Evolutionary conservation across 2,113 vertebrate species (phyloP).

Genomic region (Todiramphus chloris): DNA sequence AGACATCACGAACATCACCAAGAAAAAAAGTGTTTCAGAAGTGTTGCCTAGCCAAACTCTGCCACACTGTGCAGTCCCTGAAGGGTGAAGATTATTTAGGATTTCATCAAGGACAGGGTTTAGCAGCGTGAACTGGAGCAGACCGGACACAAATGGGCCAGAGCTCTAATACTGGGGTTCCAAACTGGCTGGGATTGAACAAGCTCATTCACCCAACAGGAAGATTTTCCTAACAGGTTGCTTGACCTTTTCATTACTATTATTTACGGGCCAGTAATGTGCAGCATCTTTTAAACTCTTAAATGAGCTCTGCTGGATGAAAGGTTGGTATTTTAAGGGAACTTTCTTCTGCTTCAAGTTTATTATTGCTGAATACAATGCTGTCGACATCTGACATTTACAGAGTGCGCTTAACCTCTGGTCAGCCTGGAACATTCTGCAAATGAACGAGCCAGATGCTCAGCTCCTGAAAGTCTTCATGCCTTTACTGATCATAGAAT

Average conservation of each 20-base stretch:
- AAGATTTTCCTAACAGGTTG: slow-evolving; percentile 22
- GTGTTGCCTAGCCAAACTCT: background rate
- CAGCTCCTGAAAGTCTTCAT: background rate
- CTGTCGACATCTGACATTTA: slow-evolving; percentile 41
- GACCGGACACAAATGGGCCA: background rate
- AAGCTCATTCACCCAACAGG: background rate
- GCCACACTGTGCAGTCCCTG: rapidly evolving
- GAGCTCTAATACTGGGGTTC: background rate
- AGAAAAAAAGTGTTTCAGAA: background rate
- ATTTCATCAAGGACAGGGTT: background rate
- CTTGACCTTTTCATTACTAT: slow-evolving; percentile 48
- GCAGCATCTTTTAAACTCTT: slow-evolving; percentile 15
- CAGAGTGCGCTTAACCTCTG: background rate
- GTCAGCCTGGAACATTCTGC: background rate
- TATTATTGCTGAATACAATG: background rate
- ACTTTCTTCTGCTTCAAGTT: background rate
- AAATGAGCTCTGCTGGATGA: slow-evolving; percentile 26
- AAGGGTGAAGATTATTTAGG: background rate
- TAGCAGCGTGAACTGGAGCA: background rate
- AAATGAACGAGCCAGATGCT: background rate
- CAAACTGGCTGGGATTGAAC: background rate
- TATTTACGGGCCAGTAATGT: slow-evolving; percentile 38
- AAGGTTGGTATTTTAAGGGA: slow-evolving; percentile 52
- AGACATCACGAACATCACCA: background rate
- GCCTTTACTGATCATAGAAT: background rate